A percentile compares a stretch with the other conserved stretches of the same genome.
Conservation (phyloP, 2,888 invertebrate species). For the Campoplex nolae region DNA sequence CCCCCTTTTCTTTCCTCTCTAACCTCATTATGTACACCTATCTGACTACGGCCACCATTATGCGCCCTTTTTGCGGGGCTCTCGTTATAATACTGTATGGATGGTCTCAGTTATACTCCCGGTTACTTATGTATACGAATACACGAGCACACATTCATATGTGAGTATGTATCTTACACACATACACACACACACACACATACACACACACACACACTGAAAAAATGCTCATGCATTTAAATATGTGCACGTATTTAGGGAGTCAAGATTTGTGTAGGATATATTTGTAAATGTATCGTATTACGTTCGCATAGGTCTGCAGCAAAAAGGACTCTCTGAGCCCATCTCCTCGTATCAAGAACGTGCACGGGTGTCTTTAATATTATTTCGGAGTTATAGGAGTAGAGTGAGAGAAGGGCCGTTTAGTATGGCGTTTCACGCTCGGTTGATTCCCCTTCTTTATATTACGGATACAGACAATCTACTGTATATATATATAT, state of each 20-base stretch:
- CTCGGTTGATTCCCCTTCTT: conserved; percentile 81
- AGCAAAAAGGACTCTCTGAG: conserved; percentile 45
- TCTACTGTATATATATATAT: conserved; percentile 30
- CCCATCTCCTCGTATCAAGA: conserved; percentile 12
- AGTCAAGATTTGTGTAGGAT: conserved; percentile 26
- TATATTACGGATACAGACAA: conserved; percentile 55
- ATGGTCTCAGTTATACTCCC: conserved; percentile 40
- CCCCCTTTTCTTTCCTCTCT: conserved; percentile 67
- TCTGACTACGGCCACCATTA: conserved; percentile 81
- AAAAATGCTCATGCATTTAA: not conserved
- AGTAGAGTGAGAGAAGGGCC: conserved; percentile 74
- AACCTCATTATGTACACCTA: conserved; percentile 83
- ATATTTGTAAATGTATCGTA: conserved; percentile 41
- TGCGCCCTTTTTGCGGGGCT: conserved; percentile 80
- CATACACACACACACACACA: not conserved
- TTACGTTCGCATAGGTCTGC: conserved; percentile 26
- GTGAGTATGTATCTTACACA: not conserved
- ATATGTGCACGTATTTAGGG: conserved; percentile 14
- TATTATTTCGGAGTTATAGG: conserved; percentile 61
- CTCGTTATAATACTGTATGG: conserved; percentile 61
- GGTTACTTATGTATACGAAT: conserved; percentile 11
- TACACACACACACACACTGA: not conserved
- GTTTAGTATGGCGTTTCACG: conserved; percentile 84
- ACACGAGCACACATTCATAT: not conserved
- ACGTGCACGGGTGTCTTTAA: conserved; percentile 38